Evolutionary conservation across 1,140 invertebrate genomes (phyloP), one percentile per base, ranked within the genome.

Genomic region (Asbolus verrucosus): DNA sequence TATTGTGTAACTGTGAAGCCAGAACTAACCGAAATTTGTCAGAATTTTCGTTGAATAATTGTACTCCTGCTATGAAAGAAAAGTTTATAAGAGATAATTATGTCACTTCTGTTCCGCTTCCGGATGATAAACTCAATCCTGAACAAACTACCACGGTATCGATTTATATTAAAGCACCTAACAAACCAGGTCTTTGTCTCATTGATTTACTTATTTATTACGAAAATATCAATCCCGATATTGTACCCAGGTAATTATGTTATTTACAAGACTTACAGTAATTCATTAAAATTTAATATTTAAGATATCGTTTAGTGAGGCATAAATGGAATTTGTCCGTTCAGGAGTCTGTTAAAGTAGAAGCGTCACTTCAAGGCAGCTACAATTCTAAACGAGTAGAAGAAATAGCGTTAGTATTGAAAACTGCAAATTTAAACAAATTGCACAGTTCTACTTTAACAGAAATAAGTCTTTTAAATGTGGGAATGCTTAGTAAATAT

Each of bases 191-290:
- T 2, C 83, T 83, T 6, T 87, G 90, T 75, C 82, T 83, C 3
- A 78, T 92, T 14, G 86, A 92, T 76, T 80, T 93, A 63, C 80
- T 93, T 21, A 90, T 92, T 76, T 92, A 92, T 77, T 93, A 93
- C 78, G 88, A 91, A 75, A 85, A 88, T 75, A 80, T 82, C 0
- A 75, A 83, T 24, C 50, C 73, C 1, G 84, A 82, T 71, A 77
- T 81, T 69, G 73, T 80, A 69, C 80, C 85, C 3, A 84, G 81
- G 66, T 83, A 81, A 80, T 70, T 78, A 14, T 27, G 43, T 63
- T 8, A 50, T 18, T 18, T 67, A 27, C 5, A 36, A 36, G 2
- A 4, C 27, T 8, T 30, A 4, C 27, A n/a, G n/a, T 11, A 67
- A 50, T 60, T 31, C 73, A 33, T n/a, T 74, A 65, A 24, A 36